Evolutionary conservation across 1,140 invertebrate genomes (phyloP), one percentile per base, ranked within the genome.

Genomic region (Apis mellifera): DNA sequence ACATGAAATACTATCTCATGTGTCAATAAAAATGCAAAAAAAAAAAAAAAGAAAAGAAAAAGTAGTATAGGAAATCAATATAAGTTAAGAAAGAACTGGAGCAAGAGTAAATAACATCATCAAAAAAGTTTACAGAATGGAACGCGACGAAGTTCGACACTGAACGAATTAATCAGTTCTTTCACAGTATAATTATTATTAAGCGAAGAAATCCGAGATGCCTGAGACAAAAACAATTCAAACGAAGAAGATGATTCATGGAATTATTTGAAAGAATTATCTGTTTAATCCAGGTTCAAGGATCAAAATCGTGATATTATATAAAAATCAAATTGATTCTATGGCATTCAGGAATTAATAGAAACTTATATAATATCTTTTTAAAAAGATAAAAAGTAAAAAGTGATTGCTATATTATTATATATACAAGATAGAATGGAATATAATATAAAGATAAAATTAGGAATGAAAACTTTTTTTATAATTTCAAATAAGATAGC

Each of bases 301-400:
- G 70, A 75, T 78, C 60, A 66, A 83, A 65, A 54, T 48, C 42
- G 12, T 0, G 0, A 1, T 19, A 32, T 83, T 54, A 32, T 21
- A 55, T 83, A 80, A 85, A 88, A 88, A 84, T 85, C 62, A 57
- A 85, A 81, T 83, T 82, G 74, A 80, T 88, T 83, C 17, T 68
- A 57, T 71, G 68, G 19, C 60, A 75, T 73, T 75, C 76, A 54
- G 77, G 9, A 75, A 42, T 48, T 50, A 48, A 32, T 59, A 78
- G 60, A 52, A 50, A 77, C 15, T 50, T 55, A 17, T 59, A 42
- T 32, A 59, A 68, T 48, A 17, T 54, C 42, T 73, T 32, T 32
- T 55, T 13, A n/a, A n/a, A n/a, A n/a, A n/a, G n/a, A n/a, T n/a
- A n/a, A n/a, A n/a, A n/a, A n/a, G n/a, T 32, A 50, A 8, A 13